A percentile compares a stretch with the other conserved stretches of the same genome.
Evolutionary conservation across 2,888 invertebrate species (phyloP).

Genomic region (Lamellibrachia satsuma): DNA sequence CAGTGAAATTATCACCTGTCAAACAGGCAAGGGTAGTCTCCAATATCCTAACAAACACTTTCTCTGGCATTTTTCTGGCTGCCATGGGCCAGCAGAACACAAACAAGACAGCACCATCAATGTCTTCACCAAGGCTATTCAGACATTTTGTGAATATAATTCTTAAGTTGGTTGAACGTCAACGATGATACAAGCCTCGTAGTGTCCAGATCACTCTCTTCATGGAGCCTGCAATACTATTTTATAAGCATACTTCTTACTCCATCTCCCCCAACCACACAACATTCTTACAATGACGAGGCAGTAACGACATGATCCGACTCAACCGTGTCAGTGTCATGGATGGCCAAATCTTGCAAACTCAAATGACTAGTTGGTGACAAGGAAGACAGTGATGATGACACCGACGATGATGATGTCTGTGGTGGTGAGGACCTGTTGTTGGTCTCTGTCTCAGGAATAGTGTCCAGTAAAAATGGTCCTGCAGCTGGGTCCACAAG

Average conservation of each 20-base stretch:
- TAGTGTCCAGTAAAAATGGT: constrained; percentile 13
- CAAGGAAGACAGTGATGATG: background rate
- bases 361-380: constrained; percentile 3
- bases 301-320: background rate
- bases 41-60: background rate
- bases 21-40: background rate
- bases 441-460: background rate
- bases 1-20: background rate
- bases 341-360: background rate
- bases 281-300: background rate
- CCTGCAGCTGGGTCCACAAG: background rate
- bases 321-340: background rate
- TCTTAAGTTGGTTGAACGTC: background rate
- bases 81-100: background rate
- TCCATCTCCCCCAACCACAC: background rate
- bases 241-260: background rate
- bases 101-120: background rate
- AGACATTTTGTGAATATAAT: background rate
- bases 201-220: background rate
- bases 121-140: background rate
- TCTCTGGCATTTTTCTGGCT: background rate
- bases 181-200: background rate
- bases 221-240: background rate
- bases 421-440: background rate
- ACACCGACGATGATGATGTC: background rate